These are phyloP conservation scores for Uloborus diversus DNA, from an alignment of 1,140 invertebrate genomes.

Conservation along the genomic window DNA sequence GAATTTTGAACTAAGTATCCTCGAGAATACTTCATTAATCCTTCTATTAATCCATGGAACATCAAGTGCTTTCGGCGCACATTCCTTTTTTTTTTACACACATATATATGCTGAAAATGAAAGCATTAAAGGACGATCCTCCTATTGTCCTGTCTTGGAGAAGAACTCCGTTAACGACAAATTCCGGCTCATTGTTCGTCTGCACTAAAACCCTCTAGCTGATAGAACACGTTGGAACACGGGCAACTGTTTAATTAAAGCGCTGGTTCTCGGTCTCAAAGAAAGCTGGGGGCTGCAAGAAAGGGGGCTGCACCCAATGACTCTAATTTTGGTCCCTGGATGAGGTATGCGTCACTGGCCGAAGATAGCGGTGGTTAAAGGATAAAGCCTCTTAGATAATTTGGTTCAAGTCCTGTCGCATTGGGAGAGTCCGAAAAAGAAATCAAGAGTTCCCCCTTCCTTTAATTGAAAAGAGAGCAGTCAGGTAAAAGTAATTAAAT, in stretches of 20 bases:
- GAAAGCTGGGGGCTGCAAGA: slow-evolving; percentile 10
- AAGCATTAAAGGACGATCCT: slow-evolving; percentile 23
- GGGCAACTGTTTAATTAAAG: slow-evolving; percentile 48
- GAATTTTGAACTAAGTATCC: neutral
- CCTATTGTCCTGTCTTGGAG: slow-evolving; percentile 1
- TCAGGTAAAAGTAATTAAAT: slow-evolving; percentile 48
- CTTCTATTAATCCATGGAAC: neutral
- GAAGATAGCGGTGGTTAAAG: slow-evolving; percentile 8
- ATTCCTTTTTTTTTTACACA: neutral
- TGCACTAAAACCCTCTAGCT: slow-evolving; percentile 17
- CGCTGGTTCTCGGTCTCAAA: slow-evolving; percentile 8
- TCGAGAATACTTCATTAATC: slow-evolving; percentile 24
- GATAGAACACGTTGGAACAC: slow-evolving; percentile 29
- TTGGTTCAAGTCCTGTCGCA: slow-evolving; percentile 29
- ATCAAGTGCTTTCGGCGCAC: slow-evolving; percentile 6
- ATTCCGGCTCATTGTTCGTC: slow-evolving; percentile 44
- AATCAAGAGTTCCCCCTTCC: slow-evolving; percentile 31
- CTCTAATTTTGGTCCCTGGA: slow-evolving; percentile 11
- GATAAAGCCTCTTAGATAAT: slow-evolving; percentile 41
- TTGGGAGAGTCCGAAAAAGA: slow-evolving; percentile 20
- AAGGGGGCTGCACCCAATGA: slow-evolving; percentile 2
- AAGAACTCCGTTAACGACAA: slow-evolving; percentile 23
- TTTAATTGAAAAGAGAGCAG: slow-evolving; percentile 53
- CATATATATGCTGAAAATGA: slow-evolving; percentile 23
- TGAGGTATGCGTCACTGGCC: slow-evolving; percentile 26